Conservation (phyloP, 2,888 invertebrate genomes). For the Exocentrus adspersus region DNA sequence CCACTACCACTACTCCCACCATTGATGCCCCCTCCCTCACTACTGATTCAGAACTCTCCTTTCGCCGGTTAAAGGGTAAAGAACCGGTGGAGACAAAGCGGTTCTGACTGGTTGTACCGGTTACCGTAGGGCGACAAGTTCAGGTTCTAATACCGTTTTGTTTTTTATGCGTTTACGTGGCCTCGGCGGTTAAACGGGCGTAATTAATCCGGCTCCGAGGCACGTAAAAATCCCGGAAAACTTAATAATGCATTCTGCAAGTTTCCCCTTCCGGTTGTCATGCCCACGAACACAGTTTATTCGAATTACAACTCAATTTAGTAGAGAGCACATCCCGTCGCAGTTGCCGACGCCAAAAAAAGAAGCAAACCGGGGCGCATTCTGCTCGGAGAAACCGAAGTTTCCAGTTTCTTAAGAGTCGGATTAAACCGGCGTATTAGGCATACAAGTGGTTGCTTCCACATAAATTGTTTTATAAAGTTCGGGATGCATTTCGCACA, state of each 20-base stretch:
- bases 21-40: too few relatives aligned
- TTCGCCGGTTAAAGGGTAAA: too few relatives aligned
- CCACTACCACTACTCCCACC: too few relatives aligned
- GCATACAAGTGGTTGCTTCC: constrained; percentile 24
- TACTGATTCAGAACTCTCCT: too few relatives aligned
- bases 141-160: not conserved
- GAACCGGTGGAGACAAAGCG: too few relatives aligned
- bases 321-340: constrained; percentile 34
- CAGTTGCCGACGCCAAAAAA: constrained; percentile 32
- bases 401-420: constrained; percentile 36
- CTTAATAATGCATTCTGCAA: constrained; percentile 23
- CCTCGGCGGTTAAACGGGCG: not conserved
- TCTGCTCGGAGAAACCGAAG: constrained; percentile 33
- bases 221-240: constrained; percentile 34
- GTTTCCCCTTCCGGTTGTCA: constrained; percentile 33
- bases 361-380: constrained; percentile 27
- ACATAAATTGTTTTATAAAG: constrained; percentile 33
- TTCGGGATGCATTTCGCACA: constrained; percentile 19
- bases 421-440: constrained; percentile 25
- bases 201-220: constrained; percentile 7
- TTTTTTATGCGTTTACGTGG: not conserved
- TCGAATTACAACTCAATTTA: constrained; percentile 40
- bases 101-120: too few relatives aligned
- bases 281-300: constrained; percentile 35
- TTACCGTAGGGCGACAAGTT: too few relatives aligned